phyloP scores from a whole-genome alignment of 2,113 vertebrate genomes.

The Megaceryle maxima region DNA sequence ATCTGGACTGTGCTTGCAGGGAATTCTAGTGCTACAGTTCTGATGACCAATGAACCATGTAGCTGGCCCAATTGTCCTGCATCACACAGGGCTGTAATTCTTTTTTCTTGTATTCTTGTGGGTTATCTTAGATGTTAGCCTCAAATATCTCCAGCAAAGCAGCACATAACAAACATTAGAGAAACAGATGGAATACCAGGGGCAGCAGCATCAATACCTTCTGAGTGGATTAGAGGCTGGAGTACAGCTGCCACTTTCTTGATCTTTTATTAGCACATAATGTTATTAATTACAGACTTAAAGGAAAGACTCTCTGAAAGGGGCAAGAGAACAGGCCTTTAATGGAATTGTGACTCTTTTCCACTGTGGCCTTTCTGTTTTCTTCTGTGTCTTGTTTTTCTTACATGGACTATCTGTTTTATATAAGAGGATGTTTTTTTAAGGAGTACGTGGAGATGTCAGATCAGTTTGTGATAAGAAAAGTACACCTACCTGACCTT shows the following conservation, averaged over 20 bases:
- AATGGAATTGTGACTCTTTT: background rate
- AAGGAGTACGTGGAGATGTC: background rate
- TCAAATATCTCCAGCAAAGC: background rate
- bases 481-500: background rate
- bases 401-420: background rate
- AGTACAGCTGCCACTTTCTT: background rate
- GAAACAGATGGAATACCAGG: background rate
- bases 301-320: background rate
- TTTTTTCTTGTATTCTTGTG: background rate
- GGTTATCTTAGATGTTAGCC: background rate
- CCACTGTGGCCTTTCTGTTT: background rate
- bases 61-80: background rate
- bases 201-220: background rate
- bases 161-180: background rate
- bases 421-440: background rate
- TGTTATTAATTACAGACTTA: background rate
- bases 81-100: background rate
- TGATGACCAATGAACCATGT: background rate
- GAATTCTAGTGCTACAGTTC: background rate
- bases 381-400: background rate
- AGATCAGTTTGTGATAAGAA: background rate
- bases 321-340: background rate
- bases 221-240: background rate
- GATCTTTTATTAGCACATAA: conserved; percentile 1
- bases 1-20: background rate